phyloP scores from a whole-genome alignment of 2,113 vertebrate genomes.

The Pygathrix nemaeus region DNA sequence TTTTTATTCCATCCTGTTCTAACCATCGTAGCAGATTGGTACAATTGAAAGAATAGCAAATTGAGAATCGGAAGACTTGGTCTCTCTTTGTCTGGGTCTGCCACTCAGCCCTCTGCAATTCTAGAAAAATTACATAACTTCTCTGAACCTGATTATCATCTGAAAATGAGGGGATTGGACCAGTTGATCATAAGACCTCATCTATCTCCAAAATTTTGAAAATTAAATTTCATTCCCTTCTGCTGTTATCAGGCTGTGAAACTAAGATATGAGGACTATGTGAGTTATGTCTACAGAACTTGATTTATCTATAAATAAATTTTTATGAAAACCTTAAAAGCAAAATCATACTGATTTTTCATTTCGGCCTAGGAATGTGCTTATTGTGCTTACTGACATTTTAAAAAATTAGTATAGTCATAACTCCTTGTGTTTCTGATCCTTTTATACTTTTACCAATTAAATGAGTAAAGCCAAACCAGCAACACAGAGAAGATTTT shows the following conservation, averaged over 20 bases:
- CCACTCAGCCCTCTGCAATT: slow-evolving; percentile 31
- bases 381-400: not conserved
- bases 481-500: not conserved
- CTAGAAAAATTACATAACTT: slow-evolving; percentile 1
- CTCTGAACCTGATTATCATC: slow-evolving; percentile 17
- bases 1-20: slow-evolving; percentile 45
- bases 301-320: slow-evolving; percentile 33
- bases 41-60: slow-evolving; percentile 32
- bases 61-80: slow-evolving; percentile 37
- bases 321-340: slow-evolving; percentile 46
- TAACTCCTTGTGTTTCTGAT: not conserved
- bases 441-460: not conserved
- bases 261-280: not conserved
- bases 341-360: slow-evolving; percentile 43
- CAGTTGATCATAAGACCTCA: not conserved
- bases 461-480: not conserved
- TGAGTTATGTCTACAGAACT: slow-evolving; percentile 22
- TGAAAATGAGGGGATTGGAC: slow-evolving; percentile 33
- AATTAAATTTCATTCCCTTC: slow-evolving; percentile 22
- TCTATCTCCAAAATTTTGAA: slow-evolving; percentile 43
- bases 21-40: slow-evolving; percentile 40
- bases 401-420: not conserved
- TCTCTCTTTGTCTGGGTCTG: slow-evolving; percentile 48
- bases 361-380: not conserved
- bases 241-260: slow-evolving; percentile 20